A percentile compares a stretch with the other conserved stretches of the same genome.
phyloP scores from a whole-genome alignment of 2,888 invertebrate species.

The Macrophya annulata region DNA sequence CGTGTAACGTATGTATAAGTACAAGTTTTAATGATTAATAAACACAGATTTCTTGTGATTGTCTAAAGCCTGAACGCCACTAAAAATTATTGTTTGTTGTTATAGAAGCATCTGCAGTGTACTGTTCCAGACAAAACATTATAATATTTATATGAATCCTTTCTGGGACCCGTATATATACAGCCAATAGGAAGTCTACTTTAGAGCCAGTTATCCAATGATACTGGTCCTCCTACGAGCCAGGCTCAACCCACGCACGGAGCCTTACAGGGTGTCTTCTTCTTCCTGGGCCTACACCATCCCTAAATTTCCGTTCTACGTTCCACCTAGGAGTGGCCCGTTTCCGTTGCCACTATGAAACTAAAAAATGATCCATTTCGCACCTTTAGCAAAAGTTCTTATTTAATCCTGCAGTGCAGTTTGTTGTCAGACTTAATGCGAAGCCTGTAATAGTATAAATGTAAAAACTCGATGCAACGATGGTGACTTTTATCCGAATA shows the following conservation, averaged over 20 bases:
- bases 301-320: conserved; percentile 53
- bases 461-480: neutral
- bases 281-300: neutral
- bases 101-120: conserved; percentile 45
- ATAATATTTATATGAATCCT: conserved; percentile 54
- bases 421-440: neutral
- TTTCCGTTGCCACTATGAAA: conserved; percentile 47
- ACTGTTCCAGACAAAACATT: conserved; percentile 48
- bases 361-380: conserved; percentile 42
- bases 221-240: conserved; percentile 3
- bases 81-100: conserved; percentile 52
- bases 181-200: conserved; percentile 45
- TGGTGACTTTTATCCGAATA: neutral
- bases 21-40: conserved; percentile 27
- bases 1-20: neutral
- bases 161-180: conserved; percentile 23
- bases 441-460: neutral
- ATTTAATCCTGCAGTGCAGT: neutral
- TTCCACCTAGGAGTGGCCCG: conserved; percentile 50
- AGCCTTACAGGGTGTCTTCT: conserved; percentile 38
- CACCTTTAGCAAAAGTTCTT: neutral
- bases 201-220: conserved; percentile 41
- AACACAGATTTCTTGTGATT: conserved; percentile 37
- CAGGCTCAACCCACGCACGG: conserved; percentile 21
- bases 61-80: neutral